Conservation (phyloP, 2,113 vertebrate species). For the Kobus ellipsiprymnus region DNA sequence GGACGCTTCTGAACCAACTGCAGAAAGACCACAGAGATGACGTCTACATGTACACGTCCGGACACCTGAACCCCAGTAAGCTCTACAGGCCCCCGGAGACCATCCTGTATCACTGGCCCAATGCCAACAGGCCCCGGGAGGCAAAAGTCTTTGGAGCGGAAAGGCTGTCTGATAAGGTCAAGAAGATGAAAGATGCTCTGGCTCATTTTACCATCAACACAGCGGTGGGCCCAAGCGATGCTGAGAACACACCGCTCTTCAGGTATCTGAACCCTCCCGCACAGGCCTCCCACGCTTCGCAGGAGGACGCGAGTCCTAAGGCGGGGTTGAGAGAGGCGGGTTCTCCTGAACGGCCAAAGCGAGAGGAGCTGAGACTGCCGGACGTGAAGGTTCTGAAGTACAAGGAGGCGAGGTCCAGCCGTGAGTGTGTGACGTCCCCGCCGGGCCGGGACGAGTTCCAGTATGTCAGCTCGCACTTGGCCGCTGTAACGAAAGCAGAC, state of each 20-base stretch:
- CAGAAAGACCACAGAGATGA: constrained; percentile 77
- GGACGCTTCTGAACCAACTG: constrained; percentile 70
- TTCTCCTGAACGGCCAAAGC: not conserved
- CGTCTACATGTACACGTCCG: constrained; percentile 73
- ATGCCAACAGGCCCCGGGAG: constrained; percentile 31
- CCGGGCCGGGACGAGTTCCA: not conserved
- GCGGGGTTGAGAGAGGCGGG: not conserved
- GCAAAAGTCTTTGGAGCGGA: not conserved
- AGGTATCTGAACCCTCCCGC: not conserved
- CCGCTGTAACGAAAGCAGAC: constrained; percentile 59
- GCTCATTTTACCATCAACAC: constrained; percentile 56
- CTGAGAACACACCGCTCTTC: not conserved
- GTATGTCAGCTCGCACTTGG: constrained; percentile 54
- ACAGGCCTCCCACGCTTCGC: fast-evolving
- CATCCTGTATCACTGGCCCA: constrained; percentile 62
- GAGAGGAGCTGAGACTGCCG: constrained; percentile 53
- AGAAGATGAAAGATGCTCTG: constrained; percentile 68
- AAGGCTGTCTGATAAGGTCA: not conserved
- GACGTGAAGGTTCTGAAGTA: constrained; percentile 64
- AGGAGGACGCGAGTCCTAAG: not conserved
- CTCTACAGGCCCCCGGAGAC: constrained; percentile 66
- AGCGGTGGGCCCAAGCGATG: not conserved
- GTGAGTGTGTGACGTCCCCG: not conserved
- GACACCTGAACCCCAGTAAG: constrained; percentile 78
- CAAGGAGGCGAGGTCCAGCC: constrained; percentile 1